Evolutionary conservation across 2,888 invertebrate species (phyloP).

Genomic region (Melieria picta): DNA sequence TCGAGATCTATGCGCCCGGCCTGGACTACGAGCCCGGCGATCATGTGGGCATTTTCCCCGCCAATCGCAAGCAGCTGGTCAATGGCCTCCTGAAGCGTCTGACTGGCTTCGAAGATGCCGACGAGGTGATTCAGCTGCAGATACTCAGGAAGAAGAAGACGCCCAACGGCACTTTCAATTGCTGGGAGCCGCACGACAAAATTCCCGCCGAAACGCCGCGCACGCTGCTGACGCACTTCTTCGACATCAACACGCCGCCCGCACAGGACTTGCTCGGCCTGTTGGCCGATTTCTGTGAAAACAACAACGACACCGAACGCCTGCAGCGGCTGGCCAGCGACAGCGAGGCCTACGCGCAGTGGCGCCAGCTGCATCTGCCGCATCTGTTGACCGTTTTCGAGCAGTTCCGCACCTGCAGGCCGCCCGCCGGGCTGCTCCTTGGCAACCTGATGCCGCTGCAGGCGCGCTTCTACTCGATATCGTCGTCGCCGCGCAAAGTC

Average conservation of each 20-base stretch:
- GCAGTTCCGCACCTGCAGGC: conserved; percentile 86
- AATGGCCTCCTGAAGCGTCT: conserved; percentile 79
- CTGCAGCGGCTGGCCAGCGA: conserved; percentile 82
- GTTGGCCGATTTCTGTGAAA: conserved; percentile 81
- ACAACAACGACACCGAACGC: conserved; percentile 78
- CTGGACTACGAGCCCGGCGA: conserved; percentile 85
- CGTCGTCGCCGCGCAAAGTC: conserved; percentile 83
- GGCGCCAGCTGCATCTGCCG: conserved; percentile 89
- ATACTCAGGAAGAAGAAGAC: conserved; percentile 87
- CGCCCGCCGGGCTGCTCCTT: conserved; percentile 82
- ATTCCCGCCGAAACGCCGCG: conserved; percentile 80
- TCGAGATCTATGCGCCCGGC: conserved; percentile 62
- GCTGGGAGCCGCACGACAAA: conserved; percentile 87
- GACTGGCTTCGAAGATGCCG: conserved; percentile 75
- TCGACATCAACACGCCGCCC: conserved; percentile 93
- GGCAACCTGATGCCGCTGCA: conserved; percentile 87
- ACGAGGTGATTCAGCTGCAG: conserved; percentile 80
- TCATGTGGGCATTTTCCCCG: conserved; percentile 90
- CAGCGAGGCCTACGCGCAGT: conserved; percentile 89
- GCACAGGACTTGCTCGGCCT: conserved; percentile 85
- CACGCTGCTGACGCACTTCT: conserved; percentile 80
- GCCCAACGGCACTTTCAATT: conserved; percentile 84
- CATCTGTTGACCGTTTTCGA: conserved; percentile 86
- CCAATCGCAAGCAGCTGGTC: conserved; percentile 82
- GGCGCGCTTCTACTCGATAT: conserved; percentile 94